Evolutionary conservation across 1,140 invertebrate genomes (phyloP).

Genomic region (Lycorma delicatula): DNA sequence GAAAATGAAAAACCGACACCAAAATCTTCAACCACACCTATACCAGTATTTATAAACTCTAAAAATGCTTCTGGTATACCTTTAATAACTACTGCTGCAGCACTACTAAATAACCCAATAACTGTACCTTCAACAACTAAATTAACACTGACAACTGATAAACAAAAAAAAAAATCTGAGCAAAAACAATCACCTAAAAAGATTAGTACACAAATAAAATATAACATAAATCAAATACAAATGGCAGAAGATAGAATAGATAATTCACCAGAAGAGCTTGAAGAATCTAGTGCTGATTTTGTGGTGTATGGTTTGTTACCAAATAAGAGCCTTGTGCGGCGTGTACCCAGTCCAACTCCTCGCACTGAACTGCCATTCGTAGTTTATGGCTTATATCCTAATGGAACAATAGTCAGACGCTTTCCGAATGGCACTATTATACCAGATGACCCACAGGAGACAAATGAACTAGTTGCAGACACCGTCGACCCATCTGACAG

Average conservation of each 20-base stretch:
- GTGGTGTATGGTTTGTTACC: constrained; percentile 25
- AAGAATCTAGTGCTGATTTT: constrained; percentile 11
- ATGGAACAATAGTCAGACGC: constrained; percentile 27
- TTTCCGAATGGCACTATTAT: constrained; percentile 28
- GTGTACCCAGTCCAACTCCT: constrained; percentile 18
- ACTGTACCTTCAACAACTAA: not conserved
- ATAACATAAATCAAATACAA: constrained; percentile 3
- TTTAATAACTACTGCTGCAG: too few species aligned
- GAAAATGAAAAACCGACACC: constrained; percentile 7
- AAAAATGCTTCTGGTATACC: too few species aligned
- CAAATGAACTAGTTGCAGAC: constrained; percentile 25
- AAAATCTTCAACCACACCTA: constrained; percentile 3
- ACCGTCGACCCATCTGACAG: constrained; percentile 19
- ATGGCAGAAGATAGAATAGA: not conserved
- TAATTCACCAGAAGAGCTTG: too few species aligned
- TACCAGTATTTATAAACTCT: too few species aligned
- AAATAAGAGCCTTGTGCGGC: constrained; percentile 23
- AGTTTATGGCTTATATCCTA: constrained; percentile 28
- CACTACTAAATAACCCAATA: not conserved
- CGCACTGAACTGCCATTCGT: constrained; percentile 24
- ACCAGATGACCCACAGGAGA: constrained; percentile 24
- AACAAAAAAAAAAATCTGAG: not conserved
- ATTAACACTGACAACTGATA: constrained; percentile 3
- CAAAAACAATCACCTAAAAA: not conserved
- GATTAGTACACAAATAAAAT: not conserved